phyloP scores from a whole-genome alignment of 35 echinoderm and acorn worm species.

The Diadema setosum region DNA sequence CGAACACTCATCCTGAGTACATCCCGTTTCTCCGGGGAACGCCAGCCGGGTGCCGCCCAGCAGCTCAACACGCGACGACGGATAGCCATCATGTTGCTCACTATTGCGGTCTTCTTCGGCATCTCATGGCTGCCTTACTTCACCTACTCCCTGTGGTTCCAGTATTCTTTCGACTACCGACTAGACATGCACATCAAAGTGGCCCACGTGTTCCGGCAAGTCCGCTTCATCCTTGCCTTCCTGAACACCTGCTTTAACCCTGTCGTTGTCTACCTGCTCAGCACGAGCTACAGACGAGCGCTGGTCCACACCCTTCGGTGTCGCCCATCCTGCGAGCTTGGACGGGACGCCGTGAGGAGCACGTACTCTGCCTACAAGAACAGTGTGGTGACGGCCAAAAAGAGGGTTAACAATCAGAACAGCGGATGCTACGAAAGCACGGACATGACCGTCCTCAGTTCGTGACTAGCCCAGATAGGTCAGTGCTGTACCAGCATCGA shows the following conservation, averaged over 20 bases:
- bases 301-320: conserved; percentile 38
- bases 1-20: conserved; percentile 38
- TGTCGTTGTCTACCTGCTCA: conserved; percentile 65
- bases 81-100: conserved; percentile 58
- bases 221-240: conserved; percentile 27
- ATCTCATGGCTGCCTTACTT: conserved; percentile 90
- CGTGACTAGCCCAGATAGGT: background rate
- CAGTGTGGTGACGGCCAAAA: background rate
- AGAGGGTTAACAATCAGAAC: background rate
- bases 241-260: conserved; percentile 59
- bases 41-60: conserved; percentile 3
- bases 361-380: conserved; percentile 14
- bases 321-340: background rate
- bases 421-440: conserved; percentile 7
- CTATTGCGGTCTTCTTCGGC: conserved; percentile 70
- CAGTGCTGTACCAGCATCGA: no score
- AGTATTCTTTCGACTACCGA: background rate
- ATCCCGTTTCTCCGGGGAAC: background rate
- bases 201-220: conserved; percentile 26
- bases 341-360: background rate
- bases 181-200: background rate
- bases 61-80: conserved; percentile 65
- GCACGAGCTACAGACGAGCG: conserved; percentile 66
- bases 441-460: conserved; percentile 4
- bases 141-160: conserved; percentile 31